Base-by-base conservation (phyloP, 2,113 vertebrate genomes). In the Notiomystis cincta region DNA sequence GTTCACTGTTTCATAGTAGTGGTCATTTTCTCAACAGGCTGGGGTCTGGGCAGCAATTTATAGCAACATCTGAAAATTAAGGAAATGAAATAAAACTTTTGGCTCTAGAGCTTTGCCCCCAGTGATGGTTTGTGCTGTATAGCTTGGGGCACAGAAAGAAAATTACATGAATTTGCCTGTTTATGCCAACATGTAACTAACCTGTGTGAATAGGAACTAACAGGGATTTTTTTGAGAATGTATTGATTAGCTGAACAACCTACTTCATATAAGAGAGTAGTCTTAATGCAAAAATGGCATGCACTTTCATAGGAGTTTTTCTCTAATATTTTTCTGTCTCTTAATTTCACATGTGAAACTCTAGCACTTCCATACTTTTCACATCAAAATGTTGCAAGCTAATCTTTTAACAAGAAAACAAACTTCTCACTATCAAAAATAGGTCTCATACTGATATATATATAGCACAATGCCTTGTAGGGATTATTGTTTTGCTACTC, bases 391-490 rank as follows among this genome's bases (percentile, higher is more conserved):
- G 23, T 86, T 66, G 11, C 48, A 65, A 93, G 42, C 53, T 91
- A 37, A 56, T 78, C 76, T 69, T 90, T 89, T 84, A 86, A 75
- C 24, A 85, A 44, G 70, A 87, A 89, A 95, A 89, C 40, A 89
- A 90, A 82, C 31, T 75, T 91, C n/a, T 92, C 35, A 22, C 35
- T 67, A n/a, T 87, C 45, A 90, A 76, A 91, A 93, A 33, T 51
- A 85, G 40, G 44, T 48, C 50, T 94, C 28, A 21, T 58, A 33
- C 40, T 85, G 76, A 24, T 89, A 95, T 82, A 89, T 82, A 89
- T 95, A 96, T 90, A 95, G 51, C 48, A 90, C 47, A 79, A 56
- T 85, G 64, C 95, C 87, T 72, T 87, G 66, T 82, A 92, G 51
- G 69, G 48, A 56, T 94, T 70, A 62, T 73, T 95, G 33, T 61